Conservation (phyloP, 2,113 vertebrate species). For the Carlito syrichta region DNA sequence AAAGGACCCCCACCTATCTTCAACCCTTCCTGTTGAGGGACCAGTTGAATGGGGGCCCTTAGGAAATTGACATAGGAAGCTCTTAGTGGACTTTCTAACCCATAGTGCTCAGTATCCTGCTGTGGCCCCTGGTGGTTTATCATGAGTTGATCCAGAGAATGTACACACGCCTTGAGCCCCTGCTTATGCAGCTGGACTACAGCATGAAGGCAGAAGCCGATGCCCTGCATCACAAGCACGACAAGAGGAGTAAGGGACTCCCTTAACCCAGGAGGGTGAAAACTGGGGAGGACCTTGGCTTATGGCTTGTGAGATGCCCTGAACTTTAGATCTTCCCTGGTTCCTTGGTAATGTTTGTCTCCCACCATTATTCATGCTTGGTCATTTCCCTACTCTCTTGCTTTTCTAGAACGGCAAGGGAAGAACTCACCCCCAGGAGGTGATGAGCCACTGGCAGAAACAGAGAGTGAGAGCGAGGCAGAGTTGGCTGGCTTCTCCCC, state of each 20-base stretch:
- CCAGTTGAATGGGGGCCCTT: not conserved
- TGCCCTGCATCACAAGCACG: constrained; percentile 93
- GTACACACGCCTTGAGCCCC: constrained; percentile 96
- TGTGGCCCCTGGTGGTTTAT: constrained; percentile 98
- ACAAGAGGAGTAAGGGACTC: constrained; percentile 93
- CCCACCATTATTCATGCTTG: not conserved
- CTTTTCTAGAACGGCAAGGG: constrained; percentile 82
- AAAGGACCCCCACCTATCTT: not conserved
- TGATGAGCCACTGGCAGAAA: constrained; percentile 93
- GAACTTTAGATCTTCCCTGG: not conserved
- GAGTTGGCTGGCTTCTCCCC: constrained; percentile 96
- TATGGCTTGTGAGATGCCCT: not conserved
- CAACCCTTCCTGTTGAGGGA: not conserved
- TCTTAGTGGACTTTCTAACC: constrained; percentile 48
- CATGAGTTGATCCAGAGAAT: constrained; percentile 98
- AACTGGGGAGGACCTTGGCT: not conserved
- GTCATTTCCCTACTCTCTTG: constrained; percentile 6
- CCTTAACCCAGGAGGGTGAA: not conserved
- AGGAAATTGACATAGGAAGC: not conserved
- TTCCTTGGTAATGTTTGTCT: not conserved
- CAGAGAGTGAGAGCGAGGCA: constrained; percentile 96
- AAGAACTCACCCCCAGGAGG: constrained; percentile 90
- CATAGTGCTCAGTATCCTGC: constrained; percentile 93
- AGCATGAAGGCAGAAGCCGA: constrained; percentile 98
- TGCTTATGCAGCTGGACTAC: constrained; percentile 99